Evolutionary conservation across 2,797 vertebrate species (phyloP), one percentile per base, ranked within the genome.

Genomic region (Gymnothorax javanicus): DNA sequence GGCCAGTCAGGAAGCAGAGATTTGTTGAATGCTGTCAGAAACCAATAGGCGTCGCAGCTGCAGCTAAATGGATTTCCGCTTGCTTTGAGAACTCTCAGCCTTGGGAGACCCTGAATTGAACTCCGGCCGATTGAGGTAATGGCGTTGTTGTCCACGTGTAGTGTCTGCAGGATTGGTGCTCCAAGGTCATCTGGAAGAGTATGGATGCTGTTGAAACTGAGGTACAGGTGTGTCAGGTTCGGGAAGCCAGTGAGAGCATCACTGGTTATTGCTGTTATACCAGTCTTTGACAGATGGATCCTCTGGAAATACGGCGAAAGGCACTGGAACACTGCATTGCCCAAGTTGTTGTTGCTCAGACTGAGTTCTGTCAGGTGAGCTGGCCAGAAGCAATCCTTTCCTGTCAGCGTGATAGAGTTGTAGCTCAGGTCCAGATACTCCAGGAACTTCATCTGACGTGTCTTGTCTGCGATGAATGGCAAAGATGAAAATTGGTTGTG

Each of bases 1-100:
- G 97, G 97, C 97, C 97, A 98, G 84, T 93, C 94, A 0, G 27
- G 57, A 11, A 97, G 91, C 95, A 97, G 69, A 82, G 94, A 89
- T 92, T 96, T 91, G 95, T 94, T 93, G 9, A 93, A 83, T 7
- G 11, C 60, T 4, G 67, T 89, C 25, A 92, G 6, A 64, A 94
- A 93, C 93, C 93, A 95, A 88, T 93, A 89, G 0, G 90, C 92
- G 3, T 97, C 94, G 89, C 94, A 93, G 0, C 92, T 93, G 8
- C 95, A 95, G 88, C 90, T 89, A 86, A 93, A 95, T 0, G 94
- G 95, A 88, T 97, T 96, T 83, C 89, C 87, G 50, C 95, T 95
- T 0, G 92, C 96, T 69, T 92, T 93, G 0, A 98, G 69, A 52
- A 85, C 91, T 75, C 85, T 92, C 7, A 97, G 91, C 13, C 87